A percentile compares a stretch with the other conserved stretches of the same genome.
Conservation (phyloP, 2,113 vertebrate species). For the Falco punctatus region DNA sequence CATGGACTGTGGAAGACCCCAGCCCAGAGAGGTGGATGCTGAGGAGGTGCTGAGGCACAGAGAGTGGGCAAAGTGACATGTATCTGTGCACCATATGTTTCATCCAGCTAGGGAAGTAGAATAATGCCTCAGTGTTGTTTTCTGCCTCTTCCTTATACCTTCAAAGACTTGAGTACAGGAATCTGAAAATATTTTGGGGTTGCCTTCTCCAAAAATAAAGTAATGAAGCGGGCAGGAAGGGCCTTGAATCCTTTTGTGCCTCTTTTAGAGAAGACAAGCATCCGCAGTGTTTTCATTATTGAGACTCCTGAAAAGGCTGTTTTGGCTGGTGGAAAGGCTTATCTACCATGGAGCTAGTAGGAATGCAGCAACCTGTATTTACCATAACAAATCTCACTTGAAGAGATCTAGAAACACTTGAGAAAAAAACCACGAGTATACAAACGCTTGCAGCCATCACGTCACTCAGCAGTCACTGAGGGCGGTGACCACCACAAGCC, state of each 20-base stretch:
- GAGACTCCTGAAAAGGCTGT: neutral
- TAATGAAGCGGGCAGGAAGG: neutral
- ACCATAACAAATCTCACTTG: neutral
- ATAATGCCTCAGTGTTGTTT: neutral
- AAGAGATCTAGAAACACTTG: neutral
- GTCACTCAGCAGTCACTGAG: neutral
- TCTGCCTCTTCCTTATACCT: neutral
- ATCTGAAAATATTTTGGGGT: neutral
- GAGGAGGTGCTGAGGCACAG: neutral
- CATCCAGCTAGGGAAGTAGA: neutral
- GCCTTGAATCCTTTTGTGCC: neutral
- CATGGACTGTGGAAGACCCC: neutral
- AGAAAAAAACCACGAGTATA: neutral
- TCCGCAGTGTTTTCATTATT: constrained; percentile 1
- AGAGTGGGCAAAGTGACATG: neutral
- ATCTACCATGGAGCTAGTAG: neutral
- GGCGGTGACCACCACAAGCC: neutral
- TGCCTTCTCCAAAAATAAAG: neutral
- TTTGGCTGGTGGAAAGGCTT: neutral
- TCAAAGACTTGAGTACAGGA: neutral
- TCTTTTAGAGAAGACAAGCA: neutral
- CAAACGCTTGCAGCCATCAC: neutral
- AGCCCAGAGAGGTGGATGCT: neutral
- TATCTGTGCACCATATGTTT: neutral
- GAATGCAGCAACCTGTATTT: neutral